phyloP scores from a whole-genome alignment of 2,888 invertebrate species.

The Leptothorax acervorum region DNA sequence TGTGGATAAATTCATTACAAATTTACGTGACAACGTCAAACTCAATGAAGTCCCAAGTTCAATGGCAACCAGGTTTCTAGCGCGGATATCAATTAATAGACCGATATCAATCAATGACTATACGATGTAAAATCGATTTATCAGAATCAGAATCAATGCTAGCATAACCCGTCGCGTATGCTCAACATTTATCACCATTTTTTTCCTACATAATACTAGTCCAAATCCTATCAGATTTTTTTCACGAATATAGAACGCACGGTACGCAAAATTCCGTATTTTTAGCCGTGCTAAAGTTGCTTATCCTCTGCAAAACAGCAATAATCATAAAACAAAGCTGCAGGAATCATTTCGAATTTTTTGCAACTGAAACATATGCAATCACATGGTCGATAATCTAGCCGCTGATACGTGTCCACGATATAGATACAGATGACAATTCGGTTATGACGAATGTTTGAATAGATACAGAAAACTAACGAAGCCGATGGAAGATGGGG shows the following conservation, averaged over 20 bases:
- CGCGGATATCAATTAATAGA: conserved; percentile 24
- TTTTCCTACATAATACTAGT: conserved; percentile 3
- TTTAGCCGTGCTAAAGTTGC: neutral
- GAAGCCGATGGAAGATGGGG: conserved; percentile 21
- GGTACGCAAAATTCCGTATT: neutral
- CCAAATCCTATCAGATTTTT: neutral
- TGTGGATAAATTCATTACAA: conserved; percentile 40
- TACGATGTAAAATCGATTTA: conserved; percentile 38
- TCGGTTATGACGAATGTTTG: conserved; percentile 59
- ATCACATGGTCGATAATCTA: conserved; percentile 55
- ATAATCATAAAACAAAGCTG: neutral
- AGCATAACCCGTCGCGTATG: neutral
- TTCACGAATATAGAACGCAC: neutral
- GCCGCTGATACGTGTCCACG: conserved; percentile 40
- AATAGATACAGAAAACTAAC: conserved; percentile 57
- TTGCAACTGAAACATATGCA: conserved; percentile 5
- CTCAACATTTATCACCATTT: neutral
- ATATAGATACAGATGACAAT: conserved; percentile 30
- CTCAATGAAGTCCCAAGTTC: conserved; percentile 32
- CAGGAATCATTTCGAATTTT: neutral
- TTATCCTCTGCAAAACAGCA: conserved; percentile 7
- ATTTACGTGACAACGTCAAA: conserved; percentile 17
- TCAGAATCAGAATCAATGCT: conserved; percentile 14
- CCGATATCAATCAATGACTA: conserved; percentile 31
- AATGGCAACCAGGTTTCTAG: neutral